phyloP scores from a whole-genome alignment of 1,140 invertebrate species.

The Periplaneta americana region DNA sequence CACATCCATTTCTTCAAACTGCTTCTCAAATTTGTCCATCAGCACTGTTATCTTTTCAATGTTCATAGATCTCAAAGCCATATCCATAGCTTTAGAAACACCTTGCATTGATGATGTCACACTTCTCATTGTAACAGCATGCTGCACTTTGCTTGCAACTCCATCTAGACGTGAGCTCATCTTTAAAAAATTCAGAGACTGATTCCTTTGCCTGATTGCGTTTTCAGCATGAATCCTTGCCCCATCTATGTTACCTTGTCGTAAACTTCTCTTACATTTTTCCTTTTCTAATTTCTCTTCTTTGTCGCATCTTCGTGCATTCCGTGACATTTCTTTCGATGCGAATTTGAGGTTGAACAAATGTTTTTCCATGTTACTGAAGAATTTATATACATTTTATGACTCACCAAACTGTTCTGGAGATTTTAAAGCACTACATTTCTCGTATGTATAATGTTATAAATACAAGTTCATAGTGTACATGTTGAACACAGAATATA shows the following conservation, averaged over 20 bases:
- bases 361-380: neutral
- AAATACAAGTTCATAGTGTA: no score
- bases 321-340: conserved; percentile 1
- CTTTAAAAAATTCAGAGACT: neutral
- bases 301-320: neutral
- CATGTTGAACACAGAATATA: no score
- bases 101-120: neutral
- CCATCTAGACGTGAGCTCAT: neutral
- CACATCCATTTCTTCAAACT: neutral
- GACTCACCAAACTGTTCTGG: no score
- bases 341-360: neutral
- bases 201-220: neutral
- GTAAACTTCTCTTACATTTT: neutral
- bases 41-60: neutral
- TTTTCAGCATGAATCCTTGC: neutral
- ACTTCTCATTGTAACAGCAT: neutral
- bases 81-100: neutral
- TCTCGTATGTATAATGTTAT: no score
- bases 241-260: neutral
- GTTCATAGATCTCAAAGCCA: neutral
- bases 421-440: no score
- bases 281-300: neutral
- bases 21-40: neutral
- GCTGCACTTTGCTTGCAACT: neutral
- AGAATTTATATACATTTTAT: neutral